Evolutionary conservation across 37 sponge, comb jelly and placozoan species (phyloP).

Genomic region (Cliona cf. orientalis): DNA sequence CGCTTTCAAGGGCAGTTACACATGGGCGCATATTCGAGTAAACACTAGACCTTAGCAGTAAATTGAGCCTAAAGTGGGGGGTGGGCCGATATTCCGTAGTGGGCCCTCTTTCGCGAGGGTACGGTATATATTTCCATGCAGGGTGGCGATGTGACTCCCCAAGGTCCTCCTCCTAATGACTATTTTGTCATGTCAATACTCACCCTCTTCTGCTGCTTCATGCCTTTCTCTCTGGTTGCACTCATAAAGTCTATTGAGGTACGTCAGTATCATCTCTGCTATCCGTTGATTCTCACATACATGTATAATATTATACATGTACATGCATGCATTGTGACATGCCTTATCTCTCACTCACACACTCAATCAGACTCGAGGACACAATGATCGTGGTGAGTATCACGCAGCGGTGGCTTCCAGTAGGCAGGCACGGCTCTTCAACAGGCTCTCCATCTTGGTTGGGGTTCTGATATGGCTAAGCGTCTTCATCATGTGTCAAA

Average conservation of each 20-base stretch:
- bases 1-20: no score
- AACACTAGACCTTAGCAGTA: no score
- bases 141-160: neutral
- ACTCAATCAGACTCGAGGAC: neutral
- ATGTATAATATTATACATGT: neutral
- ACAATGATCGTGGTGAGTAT: neutral
- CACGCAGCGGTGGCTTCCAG: conserved; percentile 5
- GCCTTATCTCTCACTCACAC: neutral
- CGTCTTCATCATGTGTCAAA: neutral
- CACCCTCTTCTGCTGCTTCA: conserved; percentile 57
- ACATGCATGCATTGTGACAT: neutral
- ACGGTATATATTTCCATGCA: no score
- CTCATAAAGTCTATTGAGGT: conserved; percentile 73
- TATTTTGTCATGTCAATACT: conserved; percentile 44
- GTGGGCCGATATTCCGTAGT: no score
- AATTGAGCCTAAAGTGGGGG: no score
- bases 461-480: neutral
- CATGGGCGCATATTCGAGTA: no score
- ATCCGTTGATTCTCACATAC: neutral
- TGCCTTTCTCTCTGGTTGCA: conserved; percentile 52
- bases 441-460: conserved; percentile 13
- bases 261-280: neutral
- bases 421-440: conserved; percentile 11
- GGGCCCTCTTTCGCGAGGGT: no score
- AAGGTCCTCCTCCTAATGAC: conserved; percentile 37